Conservation (phyloP, 1,140 invertebrate genomes). For the Ditylenchus dipsaci region DNA sequence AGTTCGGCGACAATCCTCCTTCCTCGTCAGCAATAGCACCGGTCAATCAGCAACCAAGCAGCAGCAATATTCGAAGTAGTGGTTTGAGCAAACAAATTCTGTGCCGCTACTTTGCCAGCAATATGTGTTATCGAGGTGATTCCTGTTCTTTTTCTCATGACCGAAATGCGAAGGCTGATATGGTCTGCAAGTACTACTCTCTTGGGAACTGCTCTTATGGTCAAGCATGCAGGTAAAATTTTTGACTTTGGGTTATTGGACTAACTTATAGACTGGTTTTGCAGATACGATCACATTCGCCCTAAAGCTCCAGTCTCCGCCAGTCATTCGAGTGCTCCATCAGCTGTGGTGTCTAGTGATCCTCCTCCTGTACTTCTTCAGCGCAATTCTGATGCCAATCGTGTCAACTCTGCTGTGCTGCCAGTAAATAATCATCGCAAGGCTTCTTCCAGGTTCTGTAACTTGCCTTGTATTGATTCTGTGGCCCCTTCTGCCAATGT, state of each 20-base stretch:
- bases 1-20: too few species aligned
- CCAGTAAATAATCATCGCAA: too few species aligned
- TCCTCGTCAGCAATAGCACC: too few species aligned
- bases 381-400: too few species aligned
- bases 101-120: conserved; percentile 35
- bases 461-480: too few species aligned
- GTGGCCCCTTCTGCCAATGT: too few species aligned
- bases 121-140: conserved; percentile 28
- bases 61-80: background rate
- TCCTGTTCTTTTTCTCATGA: conserved; percentile 34
- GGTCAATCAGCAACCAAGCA: too few species aligned
- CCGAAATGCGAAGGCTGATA: conserved; percentile 24
- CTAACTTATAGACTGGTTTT: background rate
- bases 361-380: too few species aligned
- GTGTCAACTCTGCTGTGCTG: too few species aligned
- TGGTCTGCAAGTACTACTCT: conserved; percentile 31
- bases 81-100: background rate
- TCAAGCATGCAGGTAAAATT: conserved; percentile 19
- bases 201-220: conserved; percentile 31
- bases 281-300: conserved; percentile 29
- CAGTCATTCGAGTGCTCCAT: too few species aligned
- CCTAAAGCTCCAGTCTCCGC: conserved; percentile 3
- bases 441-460: too few species aligned
- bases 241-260: conserved; percentile 1
- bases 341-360: too few species aligned